A percentile compares a stretch with the other conserved stretches of the same genome.
Evolutionary conservation across 1,140 invertebrate species (phyloP).

Genomic region (Elymnias hypermnestra): DNA sequence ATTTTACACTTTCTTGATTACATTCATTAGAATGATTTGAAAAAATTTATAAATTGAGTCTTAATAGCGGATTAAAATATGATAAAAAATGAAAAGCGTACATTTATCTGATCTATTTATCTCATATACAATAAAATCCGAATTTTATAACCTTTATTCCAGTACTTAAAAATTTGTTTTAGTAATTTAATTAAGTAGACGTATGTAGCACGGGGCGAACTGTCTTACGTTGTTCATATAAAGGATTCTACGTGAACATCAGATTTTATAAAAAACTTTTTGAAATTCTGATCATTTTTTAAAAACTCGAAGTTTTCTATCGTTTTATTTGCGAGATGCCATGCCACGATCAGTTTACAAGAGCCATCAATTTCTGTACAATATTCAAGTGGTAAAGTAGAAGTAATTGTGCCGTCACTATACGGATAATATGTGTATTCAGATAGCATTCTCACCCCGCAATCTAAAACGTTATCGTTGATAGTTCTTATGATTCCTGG

Average conservation of each 20-base stretch:
- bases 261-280: conserved; percentile 49
- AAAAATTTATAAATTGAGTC: no score
- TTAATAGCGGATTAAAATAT: no score
- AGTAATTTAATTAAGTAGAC: no score
- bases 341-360: conserved; percentile 50
- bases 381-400: conserved; percentile 45
- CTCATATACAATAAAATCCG: no score
- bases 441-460: conserved; percentile 42
- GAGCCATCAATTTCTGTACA: conserved; percentile 41
- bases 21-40: no score
- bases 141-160: no score
- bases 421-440: conserved; percentile 57
- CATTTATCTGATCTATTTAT: no score
- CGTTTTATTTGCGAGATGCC: conserved; percentile 55
- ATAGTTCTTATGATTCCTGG: conserved; percentile 45
- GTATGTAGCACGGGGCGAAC: no score
- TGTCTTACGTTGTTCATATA: no score
- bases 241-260: conserved; percentile 8
- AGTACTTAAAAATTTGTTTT: no score
- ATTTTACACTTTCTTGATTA: no score
- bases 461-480: conserved; percentile 39
- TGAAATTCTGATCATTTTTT: conserved; percentile 44
- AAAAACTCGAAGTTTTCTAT: conserved; percentile 60
- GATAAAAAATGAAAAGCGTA: no score
- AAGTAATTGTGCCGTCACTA: conserved; percentile 17